A percentile compares a stretch with the other conserved stretches of the same genome.
Conservation (phyloP, 2,113 vertebrate genomes). For the Callocephalon fimbriatum region DNA sequence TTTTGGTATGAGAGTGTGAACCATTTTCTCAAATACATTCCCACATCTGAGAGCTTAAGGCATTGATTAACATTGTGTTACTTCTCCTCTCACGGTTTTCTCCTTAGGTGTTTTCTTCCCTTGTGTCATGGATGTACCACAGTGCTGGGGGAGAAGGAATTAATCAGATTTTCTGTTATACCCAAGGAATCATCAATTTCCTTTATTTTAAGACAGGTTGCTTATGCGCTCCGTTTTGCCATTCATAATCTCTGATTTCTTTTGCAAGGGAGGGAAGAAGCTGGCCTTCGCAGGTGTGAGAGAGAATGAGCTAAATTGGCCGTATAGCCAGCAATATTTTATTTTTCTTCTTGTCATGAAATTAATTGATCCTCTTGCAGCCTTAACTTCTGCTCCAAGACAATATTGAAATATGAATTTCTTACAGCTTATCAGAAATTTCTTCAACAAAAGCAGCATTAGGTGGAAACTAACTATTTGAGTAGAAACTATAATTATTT, state of each 20-base stretch:
- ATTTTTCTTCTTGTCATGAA: background rate
- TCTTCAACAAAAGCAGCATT: background rate
- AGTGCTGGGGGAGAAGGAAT: background rate
- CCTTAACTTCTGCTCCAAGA: background rate
- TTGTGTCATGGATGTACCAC: background rate
- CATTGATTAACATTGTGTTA: background rate
- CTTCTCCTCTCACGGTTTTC: background rate
- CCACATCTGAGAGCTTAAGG: background rate
- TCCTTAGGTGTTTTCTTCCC: background rate
- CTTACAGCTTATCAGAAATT: background rate
- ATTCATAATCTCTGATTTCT: background rate
- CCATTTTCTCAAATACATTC: background rate
- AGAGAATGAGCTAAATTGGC: background rate
- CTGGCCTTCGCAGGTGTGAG: background rate
- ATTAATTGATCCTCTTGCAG: background rate
- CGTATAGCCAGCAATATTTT: background rate
- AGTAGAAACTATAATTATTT: background rate
- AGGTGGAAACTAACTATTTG: background rate
- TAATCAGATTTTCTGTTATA: background rate
- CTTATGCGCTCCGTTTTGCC: background rate
- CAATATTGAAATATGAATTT: background rate
- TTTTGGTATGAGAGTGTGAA: background rate
- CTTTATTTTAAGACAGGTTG: background rate
- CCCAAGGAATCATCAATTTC: background rate
- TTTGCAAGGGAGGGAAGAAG: background rate